phyloP scores from a whole-genome alignment of 2,113 vertebrate species.

The Tringa solitaria region DNA sequence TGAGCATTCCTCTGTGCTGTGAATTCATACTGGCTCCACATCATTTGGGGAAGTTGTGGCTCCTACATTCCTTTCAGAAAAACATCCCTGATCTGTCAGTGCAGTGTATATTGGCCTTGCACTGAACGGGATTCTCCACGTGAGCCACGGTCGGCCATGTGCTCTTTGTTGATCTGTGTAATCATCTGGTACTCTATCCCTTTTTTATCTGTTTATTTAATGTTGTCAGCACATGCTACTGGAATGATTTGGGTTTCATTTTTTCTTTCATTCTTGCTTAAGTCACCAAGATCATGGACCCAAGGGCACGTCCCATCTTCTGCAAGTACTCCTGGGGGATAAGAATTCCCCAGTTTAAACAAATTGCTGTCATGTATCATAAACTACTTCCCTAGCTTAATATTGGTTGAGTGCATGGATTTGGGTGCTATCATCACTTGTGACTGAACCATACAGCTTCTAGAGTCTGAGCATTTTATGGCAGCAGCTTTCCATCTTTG shows the following conservation, averaged over 20 bases:
- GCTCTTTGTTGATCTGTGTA: not conserved
- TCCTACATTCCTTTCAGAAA: not conserved
- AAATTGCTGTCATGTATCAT: not conserved
- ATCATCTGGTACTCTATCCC: not conserved
- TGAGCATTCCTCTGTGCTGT: not conserved
- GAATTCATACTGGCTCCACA: not conserved
- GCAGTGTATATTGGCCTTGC: not conserved
- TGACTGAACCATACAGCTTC: not conserved
- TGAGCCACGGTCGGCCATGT: not conserved
- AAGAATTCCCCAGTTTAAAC: not conserved
- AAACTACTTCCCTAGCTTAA: not conserved
- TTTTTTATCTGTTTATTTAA: not conserved
- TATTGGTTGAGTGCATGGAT: not conserved
- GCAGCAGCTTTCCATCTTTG: not conserved
- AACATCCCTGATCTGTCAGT: not conserved
- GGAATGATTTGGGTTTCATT: not conserved
- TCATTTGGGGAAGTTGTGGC: not conserved
- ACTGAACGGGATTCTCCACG: not conserved
- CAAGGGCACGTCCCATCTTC: not conserved
- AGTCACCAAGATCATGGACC: not conserved
- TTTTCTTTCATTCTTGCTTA: not conserved
- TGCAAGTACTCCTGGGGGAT: not conserved
- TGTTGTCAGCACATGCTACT: not conserved
- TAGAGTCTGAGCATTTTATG: not conserved
- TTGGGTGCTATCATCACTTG: not conserved